phyloP scores from a whole-genome alignment of 2,113 vertebrate genomes.

The Caracal caracal region DNA sequence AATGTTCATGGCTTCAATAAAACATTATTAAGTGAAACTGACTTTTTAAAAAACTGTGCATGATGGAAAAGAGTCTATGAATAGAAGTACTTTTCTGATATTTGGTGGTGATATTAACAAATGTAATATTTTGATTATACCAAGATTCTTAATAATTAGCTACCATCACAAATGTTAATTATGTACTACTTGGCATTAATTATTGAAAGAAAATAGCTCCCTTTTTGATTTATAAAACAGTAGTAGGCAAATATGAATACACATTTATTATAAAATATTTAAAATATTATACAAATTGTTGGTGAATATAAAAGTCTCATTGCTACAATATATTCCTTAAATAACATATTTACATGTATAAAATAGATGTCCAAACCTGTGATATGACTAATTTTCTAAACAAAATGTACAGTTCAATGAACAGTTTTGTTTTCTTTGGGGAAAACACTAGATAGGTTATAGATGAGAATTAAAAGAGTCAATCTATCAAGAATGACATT shows the following conservation, averaged over 20 bases:
- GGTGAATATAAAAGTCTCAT: neutral
- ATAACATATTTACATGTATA: neutral
- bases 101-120: neutral
- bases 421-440: slow-evolving; percentile 6
- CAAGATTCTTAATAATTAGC: neutral
- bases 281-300: slow-evolving; percentile 16
- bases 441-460: neutral
- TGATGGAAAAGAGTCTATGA: neutral
- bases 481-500: slow-evolving; percentile 35
- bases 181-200: neutral
- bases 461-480: slow-evolving; percentile 31
- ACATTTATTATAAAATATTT: neutral
- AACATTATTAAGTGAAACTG: neutral
- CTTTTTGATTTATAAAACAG: neutral
- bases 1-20: neutral
- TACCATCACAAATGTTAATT: neutral
- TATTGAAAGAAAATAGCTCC: neutral
- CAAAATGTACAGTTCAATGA: neutral
- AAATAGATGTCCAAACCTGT: neutral
- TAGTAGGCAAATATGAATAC: neutral
- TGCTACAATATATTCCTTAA: neutral
- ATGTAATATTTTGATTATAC: neutral
- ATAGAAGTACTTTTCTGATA: neutral
- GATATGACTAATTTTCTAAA: neutral
- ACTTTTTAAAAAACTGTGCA: neutral